Percentiles rank a stretch among this genome's conserved stretches.
Conservation (phyloP, 2,888 invertebrate genomes). For the Tuta absoluta region DNA sequence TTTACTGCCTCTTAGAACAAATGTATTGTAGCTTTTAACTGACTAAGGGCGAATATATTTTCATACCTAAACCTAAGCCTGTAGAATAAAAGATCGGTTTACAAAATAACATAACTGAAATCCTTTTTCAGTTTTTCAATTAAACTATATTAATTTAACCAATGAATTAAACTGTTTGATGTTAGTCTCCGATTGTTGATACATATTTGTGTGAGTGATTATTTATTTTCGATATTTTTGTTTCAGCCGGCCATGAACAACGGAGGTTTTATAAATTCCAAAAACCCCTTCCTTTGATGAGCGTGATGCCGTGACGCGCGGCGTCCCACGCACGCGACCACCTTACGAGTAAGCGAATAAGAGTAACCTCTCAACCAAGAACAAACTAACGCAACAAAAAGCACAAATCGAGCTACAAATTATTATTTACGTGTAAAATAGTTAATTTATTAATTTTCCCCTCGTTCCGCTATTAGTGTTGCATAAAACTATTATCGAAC, state of each 20-base stretch:
- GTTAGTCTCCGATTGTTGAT: no score
- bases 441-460: constrained; percentile 58
- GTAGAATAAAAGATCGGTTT: no score
- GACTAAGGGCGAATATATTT: no score
- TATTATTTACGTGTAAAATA: constrained; percentile 52
- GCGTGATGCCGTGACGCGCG: constrained; percentile 27
- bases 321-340: constrained; percentile 24
- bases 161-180: no score
- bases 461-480: constrained; percentile 21
- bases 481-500: constrained; percentile 17
- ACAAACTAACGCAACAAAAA: constrained; percentile 65
- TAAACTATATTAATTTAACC: no score
- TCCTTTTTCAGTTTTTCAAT: no score
- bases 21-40: no score
- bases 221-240: no score
- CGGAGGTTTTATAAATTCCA: constrained; percentile 66
- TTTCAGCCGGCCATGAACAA: constrained; percentile 67
- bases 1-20: no score
- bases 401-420: constrained; percentile 76
- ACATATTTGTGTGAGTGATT: no score
- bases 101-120: no score
- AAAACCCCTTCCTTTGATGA: constrained; percentile 75
- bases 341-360: constrained; percentile 46
- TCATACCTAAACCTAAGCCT: no score
- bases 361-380: constrained; percentile 49